phyloP scores from a whole-genome alignment of 1,140 invertebrate species.

The Dufourea novaeangliae region DNA sequence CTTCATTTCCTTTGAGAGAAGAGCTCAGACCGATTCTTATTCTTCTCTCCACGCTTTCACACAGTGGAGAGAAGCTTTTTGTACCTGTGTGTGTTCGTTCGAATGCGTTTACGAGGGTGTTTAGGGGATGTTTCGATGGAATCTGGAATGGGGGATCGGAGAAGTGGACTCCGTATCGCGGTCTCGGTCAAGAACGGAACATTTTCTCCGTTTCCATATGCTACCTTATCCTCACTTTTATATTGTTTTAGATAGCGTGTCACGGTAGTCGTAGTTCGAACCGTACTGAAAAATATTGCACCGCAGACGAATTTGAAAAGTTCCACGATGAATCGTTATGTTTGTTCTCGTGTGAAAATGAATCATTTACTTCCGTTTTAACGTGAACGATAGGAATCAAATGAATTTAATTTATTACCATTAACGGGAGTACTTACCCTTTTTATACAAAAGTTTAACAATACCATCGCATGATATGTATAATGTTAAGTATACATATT shows the following conservation, averaged over 20 bases:
- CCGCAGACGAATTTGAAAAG: too few relatives aligned
- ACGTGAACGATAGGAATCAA: too few relatives aligned
- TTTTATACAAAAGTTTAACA: too few relatives aligned
- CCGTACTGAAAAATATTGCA: too few relatives aligned
- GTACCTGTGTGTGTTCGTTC: conserved; percentile 2
- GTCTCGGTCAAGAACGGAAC: conserved; percentile 29
- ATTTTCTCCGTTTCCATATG: not conserved
- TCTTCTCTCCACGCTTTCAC: not conserved
- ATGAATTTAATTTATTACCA: too few relatives aligned
- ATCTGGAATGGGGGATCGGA: too few relatives aligned
- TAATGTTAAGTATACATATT: too few relatives aligned
- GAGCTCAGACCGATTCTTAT: not conserved
- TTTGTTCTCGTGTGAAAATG: too few relatives aligned
- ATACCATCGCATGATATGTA: too few relatives aligned
- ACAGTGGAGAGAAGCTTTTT: not conserved
- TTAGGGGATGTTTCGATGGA: not conserved
- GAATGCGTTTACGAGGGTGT: not conserved
- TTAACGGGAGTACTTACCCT: too few relatives aligned
- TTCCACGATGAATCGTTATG: too few relatives aligned
- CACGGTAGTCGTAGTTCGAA: not conserved
- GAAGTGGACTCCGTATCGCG: not conserved
- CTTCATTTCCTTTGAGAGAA: conserved; percentile 18
- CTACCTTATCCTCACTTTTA: not conserved
- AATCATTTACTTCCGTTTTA: too few relatives aligned
- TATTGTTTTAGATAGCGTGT: not conserved